Evolutionary conservation across 2,888 invertebrate genomes (phyloP), one percentile per base, ranked within the genome.

Genomic region (Polia nebulosa): DNA sequence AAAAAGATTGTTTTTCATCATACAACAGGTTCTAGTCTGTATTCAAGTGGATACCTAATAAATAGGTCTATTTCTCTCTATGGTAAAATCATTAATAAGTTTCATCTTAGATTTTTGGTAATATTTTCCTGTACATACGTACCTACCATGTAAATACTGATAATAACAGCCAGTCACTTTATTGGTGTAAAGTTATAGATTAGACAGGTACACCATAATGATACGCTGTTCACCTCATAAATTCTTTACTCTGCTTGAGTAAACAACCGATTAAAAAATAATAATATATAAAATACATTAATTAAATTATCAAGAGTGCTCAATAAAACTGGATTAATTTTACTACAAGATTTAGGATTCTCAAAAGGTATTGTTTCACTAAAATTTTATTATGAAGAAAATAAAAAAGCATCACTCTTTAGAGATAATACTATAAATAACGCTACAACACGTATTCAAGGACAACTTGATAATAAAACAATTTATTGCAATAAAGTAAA

Each of bases 401-500:
- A 63, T 17, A 3, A 15, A 55, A 36, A 47, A 8, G 22, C 5
- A 11, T 25, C 2, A 61, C 36, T 27, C n/a, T 27, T 17, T 27
- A 32, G 0, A 36, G 41, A 39, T 49, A 44, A 64, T n/a, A 44
- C 15, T 55, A 34, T 17, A 39, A 29, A 61, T 51, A 78, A 47
- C 27, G 32, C 17, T 25, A 22, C 9, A 22, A 56, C 22, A 57
- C 22, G 13, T 29, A 39, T 67, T 57, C 80, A 75, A 75, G 75
- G 69, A 34, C 75, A 32, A 22, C 25, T 2, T 20, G n/a, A 34
- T 29, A 22, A 15, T 57, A 56, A 49, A 74, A 62, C 4, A 36
- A 29, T 17, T 7, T 25, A 27, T 8, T 36, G 25, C 13, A 41
- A n/a, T 51, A 13, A 41, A 47, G 27, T 41, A n/a, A 25, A 68